Evolutionary conservation across 2,888 invertebrate species (phyloP).

Genomic region (Bedellia somnulentella): DNA sequence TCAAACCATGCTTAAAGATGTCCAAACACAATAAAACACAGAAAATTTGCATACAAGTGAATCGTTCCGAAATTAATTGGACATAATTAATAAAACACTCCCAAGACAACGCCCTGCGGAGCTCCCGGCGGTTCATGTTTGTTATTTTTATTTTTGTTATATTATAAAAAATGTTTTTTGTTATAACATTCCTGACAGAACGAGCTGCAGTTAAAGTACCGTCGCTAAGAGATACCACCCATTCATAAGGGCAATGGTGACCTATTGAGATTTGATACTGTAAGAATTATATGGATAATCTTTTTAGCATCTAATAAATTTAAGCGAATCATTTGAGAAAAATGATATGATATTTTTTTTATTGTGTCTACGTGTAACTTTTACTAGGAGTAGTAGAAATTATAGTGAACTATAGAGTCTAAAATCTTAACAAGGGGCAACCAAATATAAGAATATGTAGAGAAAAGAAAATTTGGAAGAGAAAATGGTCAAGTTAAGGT

Average conservation of each 20-base stretch:
- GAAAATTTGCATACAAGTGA: slow-evolving; percentile 27
- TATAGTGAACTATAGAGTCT: too few relatives aligned
- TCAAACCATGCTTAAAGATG: too few relatives aligned
- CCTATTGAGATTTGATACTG: slow-evolving; percentile 48
- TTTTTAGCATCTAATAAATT: too few relatives aligned
- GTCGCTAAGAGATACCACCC: slow-evolving; percentile 50
- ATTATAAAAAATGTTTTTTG: slow-evolving; percentile 25
- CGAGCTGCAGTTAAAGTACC: slow-evolving; percentile 54
- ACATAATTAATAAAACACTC: slow-evolving; percentile 57
- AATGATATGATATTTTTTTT: too few relatives aligned
- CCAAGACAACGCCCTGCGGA: slow-evolving; percentile 43
- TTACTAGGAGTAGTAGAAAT: too few relatives aligned
- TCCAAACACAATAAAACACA: slow-evolving; percentile 32
- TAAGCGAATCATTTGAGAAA: too few relatives aligned
- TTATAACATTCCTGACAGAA: slow-evolving; percentile 59
- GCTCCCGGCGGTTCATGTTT: slow-evolving; percentile 33
- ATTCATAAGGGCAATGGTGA: slow-evolving; percentile 58
- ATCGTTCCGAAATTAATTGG: slow-evolving; percentile 52
- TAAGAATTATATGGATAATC: slow-evolving; percentile 24
- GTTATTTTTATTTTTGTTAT: slow-evolving; percentile 16
- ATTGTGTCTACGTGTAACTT: too few relatives aligned
- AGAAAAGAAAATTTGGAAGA: too few relatives aligned
- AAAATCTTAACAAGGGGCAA: too few relatives aligned
- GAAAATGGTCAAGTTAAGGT: too few relatives aligned
- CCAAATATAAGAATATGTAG: too few relatives aligned